Evolutionary conservation across 2,797 vertebrate species (phyloP).

Genomic region (Kryptopterus vitreolus): DNA sequence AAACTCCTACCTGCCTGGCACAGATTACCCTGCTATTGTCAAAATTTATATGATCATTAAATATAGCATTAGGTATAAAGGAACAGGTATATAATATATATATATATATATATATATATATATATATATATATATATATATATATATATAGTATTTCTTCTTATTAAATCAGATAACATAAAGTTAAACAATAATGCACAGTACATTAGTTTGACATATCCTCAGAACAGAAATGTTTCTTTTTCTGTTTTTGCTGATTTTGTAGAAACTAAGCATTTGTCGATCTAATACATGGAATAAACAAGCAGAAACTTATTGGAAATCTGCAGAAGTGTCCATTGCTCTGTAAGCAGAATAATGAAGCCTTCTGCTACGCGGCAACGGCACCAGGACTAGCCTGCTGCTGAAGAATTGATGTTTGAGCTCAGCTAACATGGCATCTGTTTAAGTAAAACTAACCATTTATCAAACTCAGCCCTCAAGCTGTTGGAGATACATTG

Average conservation of each 20-base stretch:
- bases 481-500: constrained; percentile 16
- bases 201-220: background rate
- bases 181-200: background rate
- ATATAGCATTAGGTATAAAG: too few relatives aligned
- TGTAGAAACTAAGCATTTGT: background rate
- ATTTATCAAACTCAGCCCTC: constrained; percentile 39
- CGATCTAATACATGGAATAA: constrained; percentile 7
- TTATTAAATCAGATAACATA: background rate
- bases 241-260: background rate
- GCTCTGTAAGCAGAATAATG: constrained; percentile 19
- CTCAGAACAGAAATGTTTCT: background rate
- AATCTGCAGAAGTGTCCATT: constrained; percentile 11
- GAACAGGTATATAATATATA: too few relatives aligned
- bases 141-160: too few relatives aligned
- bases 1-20: background rate
- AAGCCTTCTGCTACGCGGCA: background rate
- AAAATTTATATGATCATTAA: background rate
- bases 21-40: background rate
- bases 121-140: too few relatives aligned
- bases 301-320: constrained; percentile 10
- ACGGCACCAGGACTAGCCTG: constrained; percentile 14
- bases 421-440: constrained; percentile 35
- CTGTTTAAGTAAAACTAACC: constrained; percentile 37
- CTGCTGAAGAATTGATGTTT: constrained; percentile 36
- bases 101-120: too few relatives aligned